Percentiles rank a stretch among this genome's conserved stretches.
phyloP scores from a whole-genome alignment of 2,797 vertebrate species.

The Petrocephalus schoutedeni region DNA sequence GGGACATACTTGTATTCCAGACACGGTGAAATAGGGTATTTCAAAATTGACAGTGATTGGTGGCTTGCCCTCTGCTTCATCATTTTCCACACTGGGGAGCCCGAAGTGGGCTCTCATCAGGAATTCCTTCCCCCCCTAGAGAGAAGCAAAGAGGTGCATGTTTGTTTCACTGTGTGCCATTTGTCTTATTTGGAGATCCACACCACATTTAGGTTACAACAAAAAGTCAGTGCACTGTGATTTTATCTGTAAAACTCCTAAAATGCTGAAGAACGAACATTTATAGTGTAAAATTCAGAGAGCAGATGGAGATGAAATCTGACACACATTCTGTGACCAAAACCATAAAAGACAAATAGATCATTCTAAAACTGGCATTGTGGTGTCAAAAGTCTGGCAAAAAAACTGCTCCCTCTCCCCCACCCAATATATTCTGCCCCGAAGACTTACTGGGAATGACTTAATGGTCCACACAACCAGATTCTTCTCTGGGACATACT shows the following conservation, averaged over 20 bases:
- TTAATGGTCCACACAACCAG: slow-evolving; percentile 89
- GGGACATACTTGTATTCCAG: slow-evolving; percentile 79
- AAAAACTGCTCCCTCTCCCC: neutral
- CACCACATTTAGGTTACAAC: neutral
- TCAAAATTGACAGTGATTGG: slow-evolving; percentile 90
- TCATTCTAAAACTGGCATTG: neutral
- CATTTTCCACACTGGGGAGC: slow-evolving; percentile 85
- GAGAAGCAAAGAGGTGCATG: neutral
- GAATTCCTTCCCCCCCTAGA: slow-evolving; percentile 84
- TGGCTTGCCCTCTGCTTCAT: slow-evolving; percentile 79
- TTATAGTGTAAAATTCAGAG: neutral
- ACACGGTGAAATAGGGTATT: slow-evolving; percentile 93
- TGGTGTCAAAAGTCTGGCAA: neutral
- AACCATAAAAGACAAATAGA: neutral
- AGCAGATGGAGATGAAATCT: neutral
- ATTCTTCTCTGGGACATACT: slow-evolving; percentile 85
- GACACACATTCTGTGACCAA: neutral
- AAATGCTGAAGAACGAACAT: neutral
- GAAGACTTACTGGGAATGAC: slow-evolving; percentile 79
- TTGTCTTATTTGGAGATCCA: neutral
- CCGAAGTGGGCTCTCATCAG: slow-evolving; percentile 89
- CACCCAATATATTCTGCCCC: neutral
- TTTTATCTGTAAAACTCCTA: neutral
- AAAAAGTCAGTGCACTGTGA: neutral
- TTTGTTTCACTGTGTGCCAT: neutral